Evolutionary conservation across 2,888 invertebrate species (phyloP).

Genomic region (Rhabditoides inermis): DNA sequence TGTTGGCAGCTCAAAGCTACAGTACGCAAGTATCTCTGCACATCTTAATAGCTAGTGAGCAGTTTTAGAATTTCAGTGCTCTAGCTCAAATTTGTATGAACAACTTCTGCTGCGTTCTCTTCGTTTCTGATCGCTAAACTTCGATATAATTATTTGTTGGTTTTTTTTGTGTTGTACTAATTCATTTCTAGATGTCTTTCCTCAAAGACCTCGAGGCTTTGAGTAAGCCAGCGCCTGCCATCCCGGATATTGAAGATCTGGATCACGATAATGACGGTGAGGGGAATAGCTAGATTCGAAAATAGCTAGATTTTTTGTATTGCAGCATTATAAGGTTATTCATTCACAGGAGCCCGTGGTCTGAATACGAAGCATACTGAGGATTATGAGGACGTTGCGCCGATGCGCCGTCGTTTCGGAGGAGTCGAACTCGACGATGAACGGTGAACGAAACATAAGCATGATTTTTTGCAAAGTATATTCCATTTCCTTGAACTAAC

Average conservation of each 20-base stretch:
- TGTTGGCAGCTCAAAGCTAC: conserved; percentile 3
- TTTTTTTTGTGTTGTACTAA: no score
- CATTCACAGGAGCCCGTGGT: no score
- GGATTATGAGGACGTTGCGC: no score
- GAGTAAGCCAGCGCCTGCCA: conserved; percentile 18
- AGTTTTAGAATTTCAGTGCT: not conserved
- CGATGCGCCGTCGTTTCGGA: no score
- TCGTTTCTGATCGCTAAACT: no score
- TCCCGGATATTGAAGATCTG: conserved; percentile 30
- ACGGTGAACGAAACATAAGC: no score
- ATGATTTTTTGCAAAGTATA: no score
- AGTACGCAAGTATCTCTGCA: not conserved
- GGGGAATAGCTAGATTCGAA: not conserved
- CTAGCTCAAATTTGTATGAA: not conserved
- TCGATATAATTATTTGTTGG: no score
- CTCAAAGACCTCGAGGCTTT: conserved; percentile 27
- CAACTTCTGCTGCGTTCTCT: no score
- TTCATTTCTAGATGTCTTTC: conserved; percentile 24
- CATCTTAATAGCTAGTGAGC: not conserved
- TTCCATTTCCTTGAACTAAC: not conserved
- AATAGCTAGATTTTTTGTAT: not conserved
- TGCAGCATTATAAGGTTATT: no score
- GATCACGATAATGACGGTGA: conserved; percentile 8
- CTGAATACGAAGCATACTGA: no score
- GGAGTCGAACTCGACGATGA: no score